Percentiles rank a stretch among this genome's conserved stretches.
phyloP scores from a whole-genome alignment of 2,113 vertebrate species.

The Salvelinus namaycush region DNA sequence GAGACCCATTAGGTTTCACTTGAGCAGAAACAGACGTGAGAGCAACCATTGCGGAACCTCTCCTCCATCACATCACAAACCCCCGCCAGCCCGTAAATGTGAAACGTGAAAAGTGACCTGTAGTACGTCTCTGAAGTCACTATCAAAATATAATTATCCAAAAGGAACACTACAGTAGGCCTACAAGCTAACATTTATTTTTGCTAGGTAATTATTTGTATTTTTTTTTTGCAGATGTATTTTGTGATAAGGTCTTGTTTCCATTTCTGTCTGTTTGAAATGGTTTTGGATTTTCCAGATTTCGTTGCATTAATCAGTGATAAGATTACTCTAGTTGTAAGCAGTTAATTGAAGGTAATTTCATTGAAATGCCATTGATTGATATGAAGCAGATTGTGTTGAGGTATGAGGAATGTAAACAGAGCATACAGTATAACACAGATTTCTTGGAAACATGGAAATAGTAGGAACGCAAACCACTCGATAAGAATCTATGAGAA shows the following conservation, averaged over 20 bases:
- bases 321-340: neutral
- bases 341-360: conserved; percentile 21
- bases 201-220: neutral
- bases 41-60: conserved; percentile 18
- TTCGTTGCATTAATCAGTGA: conserved; percentile 5
- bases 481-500: conserved; percentile 10
- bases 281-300: conserved; percentile 6
- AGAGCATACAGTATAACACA: neutral
- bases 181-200: neutral
- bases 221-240: neutral
- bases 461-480: neutral
- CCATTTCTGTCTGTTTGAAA: neutral
- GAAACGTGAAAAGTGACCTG: neutral
- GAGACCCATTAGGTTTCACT: conserved; percentile 3
- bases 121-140: conserved; percentile 10
- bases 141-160: conserved; percentile 20
- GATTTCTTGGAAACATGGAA: neutral
- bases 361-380: conserved; percentile 5
- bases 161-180: neutral
- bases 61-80: neutral
- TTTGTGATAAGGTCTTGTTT: neutral
- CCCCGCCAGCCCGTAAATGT: neutral
- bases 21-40: conserved; percentile 37
- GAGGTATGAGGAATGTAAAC: neutral
- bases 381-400: conserved; percentile 8